These are phyloP conservation scores for Neotoxoptera formosana DNA, from an alignment of 1,140 invertebrate species.

Conservation along the genomic window DNA sequence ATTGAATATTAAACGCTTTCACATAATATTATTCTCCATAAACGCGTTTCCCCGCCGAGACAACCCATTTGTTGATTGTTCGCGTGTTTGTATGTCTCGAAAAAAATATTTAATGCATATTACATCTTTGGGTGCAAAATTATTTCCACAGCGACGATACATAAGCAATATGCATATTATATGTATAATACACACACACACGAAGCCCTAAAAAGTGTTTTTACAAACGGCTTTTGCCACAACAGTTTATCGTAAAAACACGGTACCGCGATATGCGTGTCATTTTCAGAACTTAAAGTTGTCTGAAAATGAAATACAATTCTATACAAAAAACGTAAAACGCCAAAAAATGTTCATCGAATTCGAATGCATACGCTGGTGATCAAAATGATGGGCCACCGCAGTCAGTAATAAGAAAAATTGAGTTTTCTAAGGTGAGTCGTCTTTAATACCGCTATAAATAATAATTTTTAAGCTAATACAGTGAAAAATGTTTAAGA, in stretches of 20 bases:
- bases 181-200: background rate
- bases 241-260: background rate
- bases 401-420: background rate
- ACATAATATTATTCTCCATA: background rate
- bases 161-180: background rate
- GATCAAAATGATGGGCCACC: background rate
- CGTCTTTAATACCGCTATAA: background rate
- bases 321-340: background rate
- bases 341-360: background rate
- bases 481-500: background rate
- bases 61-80: background rate
- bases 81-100: background rate
- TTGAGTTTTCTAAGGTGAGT: background rate
- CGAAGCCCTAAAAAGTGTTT: background rate
- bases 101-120: background rate
- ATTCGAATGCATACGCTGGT: background rate
- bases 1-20: background rate
- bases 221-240: background rate
- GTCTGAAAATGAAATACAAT: background rate
- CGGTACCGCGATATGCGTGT: background rate
- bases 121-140: background rate
- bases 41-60: background rate
- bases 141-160: background rate
- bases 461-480: background rate
- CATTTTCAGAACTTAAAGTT: background rate